These are phyloP conservation scores for Tipula vernalis DNA, from an alignment of 2,888 invertebrate species.

Conservation along the genomic window DNA sequence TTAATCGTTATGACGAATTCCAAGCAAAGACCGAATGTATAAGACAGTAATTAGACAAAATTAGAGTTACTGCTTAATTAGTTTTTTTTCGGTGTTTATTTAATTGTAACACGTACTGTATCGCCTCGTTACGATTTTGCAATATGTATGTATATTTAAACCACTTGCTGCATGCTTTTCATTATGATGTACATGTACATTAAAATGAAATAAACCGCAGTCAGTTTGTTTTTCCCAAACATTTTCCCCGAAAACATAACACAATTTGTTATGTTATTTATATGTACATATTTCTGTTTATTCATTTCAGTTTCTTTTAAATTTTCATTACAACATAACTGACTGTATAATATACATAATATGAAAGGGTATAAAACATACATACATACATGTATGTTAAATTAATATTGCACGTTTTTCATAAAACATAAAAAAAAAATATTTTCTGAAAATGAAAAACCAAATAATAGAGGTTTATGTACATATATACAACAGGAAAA, in stretches of 20 bases:
- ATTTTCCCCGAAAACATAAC: not conserved
- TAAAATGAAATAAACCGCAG: not conserved
- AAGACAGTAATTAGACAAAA: no score
- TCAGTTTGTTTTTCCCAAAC: not conserved
- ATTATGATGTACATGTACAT: not conserved
- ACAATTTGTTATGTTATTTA: not conserved
- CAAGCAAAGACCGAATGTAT: no score
- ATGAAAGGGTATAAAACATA: not conserved
- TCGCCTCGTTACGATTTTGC: not conserved
- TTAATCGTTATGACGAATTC: no score
- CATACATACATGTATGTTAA: not conserved
- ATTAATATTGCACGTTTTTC: slow-evolving; percentile 4
- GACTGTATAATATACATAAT: not conserved
- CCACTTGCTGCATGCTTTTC: not conserved
- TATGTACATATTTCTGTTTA: not conserved
- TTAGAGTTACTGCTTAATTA: no score
- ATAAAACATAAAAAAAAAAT: not conserved
- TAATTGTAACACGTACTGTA: not conserved
- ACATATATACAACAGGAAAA: not conserved
- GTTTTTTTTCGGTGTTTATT: no score
- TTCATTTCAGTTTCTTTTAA: not conserved
- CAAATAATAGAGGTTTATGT: not conserved
- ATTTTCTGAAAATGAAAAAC: not conserved
- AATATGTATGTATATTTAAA: not conserved
- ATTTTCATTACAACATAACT: not conserved